Conservation (phyloP, 2,113 vertebrate species). For the Marcusenius ussheri region DNA sequence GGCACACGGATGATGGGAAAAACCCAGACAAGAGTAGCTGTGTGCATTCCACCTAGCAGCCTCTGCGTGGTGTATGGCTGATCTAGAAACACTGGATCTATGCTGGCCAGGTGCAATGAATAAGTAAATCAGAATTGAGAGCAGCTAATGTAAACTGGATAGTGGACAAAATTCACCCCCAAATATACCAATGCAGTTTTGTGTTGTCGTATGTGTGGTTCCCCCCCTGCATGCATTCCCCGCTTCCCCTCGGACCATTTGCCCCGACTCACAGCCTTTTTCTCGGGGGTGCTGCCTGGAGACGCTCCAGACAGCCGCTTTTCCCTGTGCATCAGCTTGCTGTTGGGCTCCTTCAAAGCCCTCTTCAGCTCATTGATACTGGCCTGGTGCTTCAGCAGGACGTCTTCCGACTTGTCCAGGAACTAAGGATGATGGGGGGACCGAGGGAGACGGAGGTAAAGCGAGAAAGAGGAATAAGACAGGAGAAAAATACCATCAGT, state of each 20-base stretch:
- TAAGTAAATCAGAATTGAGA: background rate
- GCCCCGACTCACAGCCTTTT: slow-evolving; percentile 61
- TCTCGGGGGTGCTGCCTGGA: slow-evolving; percentile 74
- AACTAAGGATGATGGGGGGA: slow-evolving; percentile 62
- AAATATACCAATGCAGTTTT: no score
- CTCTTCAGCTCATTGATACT: slow-evolving; percentile 97
- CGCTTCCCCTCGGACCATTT: background rate
- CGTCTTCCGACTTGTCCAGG: slow-evolving; percentile 89
- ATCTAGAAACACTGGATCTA: background rate
- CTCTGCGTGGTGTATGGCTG: background rate
- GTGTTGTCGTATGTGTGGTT: background rate
- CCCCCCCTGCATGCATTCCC: background rate
- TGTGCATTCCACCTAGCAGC: background rate
- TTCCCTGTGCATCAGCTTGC: slow-evolving; percentile 82
- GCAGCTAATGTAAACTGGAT: background rate
- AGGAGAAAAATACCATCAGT: background rate
- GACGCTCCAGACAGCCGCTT: slow-evolving; percentile 78
- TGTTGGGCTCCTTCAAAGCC: slow-evolving; percentile 89
- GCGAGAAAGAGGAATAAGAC: background rate
- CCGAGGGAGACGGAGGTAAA: background rate
- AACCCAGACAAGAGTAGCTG: background rate
- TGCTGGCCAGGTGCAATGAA: background rate
- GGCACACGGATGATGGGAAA: background rate
- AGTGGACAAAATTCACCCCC: background rate
- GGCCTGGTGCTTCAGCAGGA: slow-evolving; percentile 95